phyloP scores from a whole-genome alignment of 2,797 vertebrate genomes.

The Phalanger gymnotis region DNA sequence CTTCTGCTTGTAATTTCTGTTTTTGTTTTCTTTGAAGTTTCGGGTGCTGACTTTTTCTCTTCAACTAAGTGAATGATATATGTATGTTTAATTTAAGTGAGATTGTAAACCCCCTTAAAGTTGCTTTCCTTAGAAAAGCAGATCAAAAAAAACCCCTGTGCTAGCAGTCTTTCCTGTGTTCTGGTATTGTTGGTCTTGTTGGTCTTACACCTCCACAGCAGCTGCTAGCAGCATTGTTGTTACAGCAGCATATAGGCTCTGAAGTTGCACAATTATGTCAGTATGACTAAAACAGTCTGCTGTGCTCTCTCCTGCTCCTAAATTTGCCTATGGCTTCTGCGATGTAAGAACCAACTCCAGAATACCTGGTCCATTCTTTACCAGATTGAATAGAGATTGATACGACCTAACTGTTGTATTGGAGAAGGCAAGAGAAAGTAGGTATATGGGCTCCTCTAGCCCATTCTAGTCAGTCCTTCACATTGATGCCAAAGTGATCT shows the following conservation, averaged over 20 bases:
- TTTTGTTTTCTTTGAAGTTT: too few species aligned
- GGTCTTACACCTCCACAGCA: too few species aligned
- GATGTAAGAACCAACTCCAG: neutral
- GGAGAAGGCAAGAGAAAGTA: neutral
- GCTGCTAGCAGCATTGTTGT: too few species aligned
- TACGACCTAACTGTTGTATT: neutral
- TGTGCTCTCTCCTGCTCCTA: neutral
- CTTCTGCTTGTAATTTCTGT: too few species aligned
- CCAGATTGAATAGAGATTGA: neutral
- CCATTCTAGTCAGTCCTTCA: neutral
- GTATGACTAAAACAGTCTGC: neutral
- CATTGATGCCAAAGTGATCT: neutral
- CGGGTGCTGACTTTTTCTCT: too few species aligned
- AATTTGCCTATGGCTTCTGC: neutral
- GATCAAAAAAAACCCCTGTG: too few species aligned
- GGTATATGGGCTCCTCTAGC: neutral
- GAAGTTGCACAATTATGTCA: neutral
- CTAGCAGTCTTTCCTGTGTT: too few species aligned
- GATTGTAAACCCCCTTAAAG: too few species aligned
- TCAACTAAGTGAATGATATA: too few species aligned
- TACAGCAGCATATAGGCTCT: neutral
- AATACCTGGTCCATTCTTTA: neutral
- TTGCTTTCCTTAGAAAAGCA: too few species aligned
- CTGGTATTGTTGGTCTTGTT: too few species aligned
- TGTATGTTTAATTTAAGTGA: too few species aligned